Conservation (phyloP, 2,797 vertebrate genomes). For the Toxotes lorentzi region DNA sequence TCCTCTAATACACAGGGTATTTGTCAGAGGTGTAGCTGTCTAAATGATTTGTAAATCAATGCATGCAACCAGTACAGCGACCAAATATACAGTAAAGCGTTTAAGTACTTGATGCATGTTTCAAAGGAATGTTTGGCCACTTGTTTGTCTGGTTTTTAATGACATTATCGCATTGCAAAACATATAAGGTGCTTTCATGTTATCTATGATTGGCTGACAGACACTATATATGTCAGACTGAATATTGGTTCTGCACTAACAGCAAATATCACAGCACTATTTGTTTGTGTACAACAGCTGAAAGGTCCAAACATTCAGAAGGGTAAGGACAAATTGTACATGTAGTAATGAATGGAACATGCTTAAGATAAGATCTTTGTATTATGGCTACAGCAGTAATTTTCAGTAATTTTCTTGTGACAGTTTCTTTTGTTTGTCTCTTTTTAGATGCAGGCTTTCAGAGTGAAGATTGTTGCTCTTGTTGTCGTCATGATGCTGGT, state of each 20-base stretch:
- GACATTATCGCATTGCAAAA: conserved; percentile 6
- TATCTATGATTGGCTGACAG: not conserved
- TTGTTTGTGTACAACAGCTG: not conserved
- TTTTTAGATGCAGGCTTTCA: conserved; percentile 16
- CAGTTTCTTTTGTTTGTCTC: no score
- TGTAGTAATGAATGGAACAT: no score
- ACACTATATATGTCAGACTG: not conserved
- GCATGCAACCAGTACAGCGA: not conserved
- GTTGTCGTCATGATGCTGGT: conserved; percentile 9
- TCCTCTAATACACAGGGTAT: not conserved
- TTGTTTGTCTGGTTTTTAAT: not conserved
- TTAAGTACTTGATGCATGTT: not conserved
- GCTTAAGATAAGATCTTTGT: not conserved
- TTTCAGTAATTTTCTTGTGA: not conserved
- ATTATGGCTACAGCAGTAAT: not conserved
- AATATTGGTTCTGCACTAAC: not conserved
- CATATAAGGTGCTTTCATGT: not conserved
- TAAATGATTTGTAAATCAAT: not conserved
- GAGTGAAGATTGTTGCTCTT: conserved; percentile 14
- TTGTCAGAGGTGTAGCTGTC: not conserved
- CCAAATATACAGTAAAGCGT: not conserved
- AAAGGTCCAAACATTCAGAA: not conserved
- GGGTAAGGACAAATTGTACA: not conserved
- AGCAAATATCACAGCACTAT: not conserved
- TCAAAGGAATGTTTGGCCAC: not conserved